Evolutionary conservation across 2,113 vertebrate genomes (phyloP), one percentile per base, ranked within the genome.

Genomic region (Equus quagga): DNA sequence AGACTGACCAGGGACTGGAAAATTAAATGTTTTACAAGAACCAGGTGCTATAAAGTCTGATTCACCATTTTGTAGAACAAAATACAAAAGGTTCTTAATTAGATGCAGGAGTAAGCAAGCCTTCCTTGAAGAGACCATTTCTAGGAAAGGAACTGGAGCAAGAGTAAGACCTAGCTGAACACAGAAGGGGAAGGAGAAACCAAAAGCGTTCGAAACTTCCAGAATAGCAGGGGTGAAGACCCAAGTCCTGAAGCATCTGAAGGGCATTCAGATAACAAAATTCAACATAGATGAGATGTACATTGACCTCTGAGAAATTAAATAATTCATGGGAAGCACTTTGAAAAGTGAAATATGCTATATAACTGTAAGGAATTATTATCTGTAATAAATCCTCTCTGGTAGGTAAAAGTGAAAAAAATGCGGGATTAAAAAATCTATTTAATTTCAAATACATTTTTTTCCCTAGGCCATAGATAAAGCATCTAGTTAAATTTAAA

Each of bases 381-480:
- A 44, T 64, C 24, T 3, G 26, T 69, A 84, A 72, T 96, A 95
- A 60, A 84, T 78, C 92, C 4, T 83, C 7, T 79, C 69, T 76
- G 7, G 9, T 92, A 21, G 4, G 15, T 49, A 54, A 76, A 46
- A 65, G 23, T 41, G 3, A 69, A 89, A 85, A 81, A 56, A 56
- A 73, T 54, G 10, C 2, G 46, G 6, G 31, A 73, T 67, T 94
- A 90, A 95, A 64, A 44, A 5, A 41, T 88, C 33, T 76, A 41
- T 84, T 87, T 95, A 67, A 88, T 90, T 93, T 95, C 14, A 88
- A 84, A 46, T 11, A 91, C 14, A 67, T 76, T 60, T 41, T 73
- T 72, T n/a, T 10, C 41, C 36, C 4, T 28, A 79, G 33, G 49
- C 36, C 28, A 91, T 18, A 67, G 8, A 11, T 13, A 94, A 94